Evolutionary conservation across 2,888 invertebrate species (phyloP).

Genomic region (Drosophila flavopinicola): DNA sequence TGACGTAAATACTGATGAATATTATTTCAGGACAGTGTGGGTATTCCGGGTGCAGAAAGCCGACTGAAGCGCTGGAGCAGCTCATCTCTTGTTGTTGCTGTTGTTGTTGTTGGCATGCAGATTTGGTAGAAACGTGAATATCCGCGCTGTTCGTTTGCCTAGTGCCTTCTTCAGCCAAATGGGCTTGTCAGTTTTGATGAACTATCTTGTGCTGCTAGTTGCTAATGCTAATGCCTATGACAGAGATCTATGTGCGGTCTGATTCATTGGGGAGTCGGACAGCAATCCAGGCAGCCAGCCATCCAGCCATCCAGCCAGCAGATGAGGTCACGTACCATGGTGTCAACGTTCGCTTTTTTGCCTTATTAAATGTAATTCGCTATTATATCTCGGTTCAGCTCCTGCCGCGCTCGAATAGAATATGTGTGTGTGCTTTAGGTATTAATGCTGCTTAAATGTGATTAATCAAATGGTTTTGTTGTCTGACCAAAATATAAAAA

Average conservation of each 20-base stretch:
- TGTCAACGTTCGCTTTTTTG: conserved; percentile 64
- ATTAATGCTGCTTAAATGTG: conserved; percentile 73
- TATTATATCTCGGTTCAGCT: conserved; percentile 24
- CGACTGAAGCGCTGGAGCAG: too few relatives aligned
- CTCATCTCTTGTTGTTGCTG: conserved; percentile 1
- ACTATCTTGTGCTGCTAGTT: conserved; percentile 59
- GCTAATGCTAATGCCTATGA: conserved; percentile 72
- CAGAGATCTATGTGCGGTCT: conserved; percentile 76
- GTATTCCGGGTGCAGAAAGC: too few relatives aligned
- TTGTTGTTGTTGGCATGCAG: conserved; percentile 48
- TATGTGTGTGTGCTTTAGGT: conserved; percentile 52
- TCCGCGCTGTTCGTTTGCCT: conserved; percentile 14
- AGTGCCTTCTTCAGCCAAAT: conserved; percentile 43
- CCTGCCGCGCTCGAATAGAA: neutral
- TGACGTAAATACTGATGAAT: conserved; percentile 79
- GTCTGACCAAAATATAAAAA: conserved; percentile 14
- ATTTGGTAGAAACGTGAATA: conserved; percentile 62
- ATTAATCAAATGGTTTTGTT: conserved; percentile 57
- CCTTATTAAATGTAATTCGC: conserved; percentile 73
- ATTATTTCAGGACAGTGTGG: conserved; percentile 55
- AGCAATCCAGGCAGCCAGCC: too few relatives aligned
- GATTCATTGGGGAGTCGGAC: conserved; percentile 62
- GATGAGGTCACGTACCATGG: conserved; percentile 67
- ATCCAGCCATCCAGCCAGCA: conserved; percentile 20
- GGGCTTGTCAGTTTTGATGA: conserved; percentile 78